These are phyloP conservation scores for Aleiodes sp. DNA, from an alignment of 1,140 invertebrate genomes.

Conservation along the genomic window DNA sequence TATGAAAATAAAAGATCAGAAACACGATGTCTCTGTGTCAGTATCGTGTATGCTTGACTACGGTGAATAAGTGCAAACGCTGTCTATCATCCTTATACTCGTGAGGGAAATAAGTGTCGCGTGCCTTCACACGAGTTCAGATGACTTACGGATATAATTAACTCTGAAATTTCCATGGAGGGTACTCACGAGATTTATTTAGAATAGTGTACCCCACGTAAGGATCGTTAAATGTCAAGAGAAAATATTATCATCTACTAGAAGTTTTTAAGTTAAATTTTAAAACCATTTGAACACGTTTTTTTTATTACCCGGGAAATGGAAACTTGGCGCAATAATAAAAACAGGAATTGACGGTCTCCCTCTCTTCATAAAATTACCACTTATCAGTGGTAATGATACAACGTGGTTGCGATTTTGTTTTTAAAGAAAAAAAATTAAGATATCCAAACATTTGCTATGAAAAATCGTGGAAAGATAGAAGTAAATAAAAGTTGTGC, in stretches of 20 bases:
- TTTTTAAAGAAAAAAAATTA: too few relatives aligned
- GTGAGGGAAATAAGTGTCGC: conserved; percentile 6
- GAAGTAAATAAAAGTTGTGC: too few relatives aligned
- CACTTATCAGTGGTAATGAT: too few relatives aligned
- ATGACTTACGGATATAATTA: conserved; percentile 9
- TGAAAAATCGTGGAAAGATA: too few relatives aligned
- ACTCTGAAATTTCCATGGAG: background rate
- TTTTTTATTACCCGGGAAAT: too few relatives aligned
- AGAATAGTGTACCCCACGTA: background rate
- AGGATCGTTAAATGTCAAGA: background rate
- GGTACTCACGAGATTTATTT: background rate
- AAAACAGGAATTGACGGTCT: too few relatives aligned
- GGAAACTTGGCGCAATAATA: too few relatives aligned
- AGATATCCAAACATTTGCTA: too few relatives aligned
- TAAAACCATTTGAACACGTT: too few relatives aligned
- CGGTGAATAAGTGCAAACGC: background rate
- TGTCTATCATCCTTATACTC: background rate
- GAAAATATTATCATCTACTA: background rate
- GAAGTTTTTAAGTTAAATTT: background rate
- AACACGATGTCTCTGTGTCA: background rate
- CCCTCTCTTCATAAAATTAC: too few relatives aligned
- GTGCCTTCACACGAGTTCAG: conserved; percentile 5
- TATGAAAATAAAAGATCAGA: background rate
- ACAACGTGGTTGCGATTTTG: too few relatives aligned
- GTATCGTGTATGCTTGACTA: background rate